These are phyloP conservation scores for Lottia scabra DNA, from an alignment of 2,888 invertebrate genomes.

Conservation along the genomic window DNA sequence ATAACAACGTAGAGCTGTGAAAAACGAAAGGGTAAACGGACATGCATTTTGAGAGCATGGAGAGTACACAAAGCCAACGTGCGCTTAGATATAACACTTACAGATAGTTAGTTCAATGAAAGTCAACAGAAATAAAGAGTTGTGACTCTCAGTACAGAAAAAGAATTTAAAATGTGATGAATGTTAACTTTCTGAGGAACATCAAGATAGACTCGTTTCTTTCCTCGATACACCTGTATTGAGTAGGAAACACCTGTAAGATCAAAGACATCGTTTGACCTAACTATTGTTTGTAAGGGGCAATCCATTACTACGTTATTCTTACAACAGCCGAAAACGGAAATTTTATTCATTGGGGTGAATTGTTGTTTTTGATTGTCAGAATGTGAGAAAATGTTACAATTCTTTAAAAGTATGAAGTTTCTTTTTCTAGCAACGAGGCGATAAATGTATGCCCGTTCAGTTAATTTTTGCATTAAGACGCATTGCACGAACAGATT, in stretches of 20 bases:
- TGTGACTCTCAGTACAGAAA: background rate
- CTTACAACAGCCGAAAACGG: conserved; percentile 2
- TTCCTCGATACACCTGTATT: conserved; percentile 14
- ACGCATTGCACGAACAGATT: too few relatives aligned
- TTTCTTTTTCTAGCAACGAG: too few relatives aligned
- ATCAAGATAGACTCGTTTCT: conserved; percentile 8
- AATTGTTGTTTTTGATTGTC: too few relatives aligned
- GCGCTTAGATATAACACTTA: background rate
- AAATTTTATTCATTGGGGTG: too few relatives aligned
- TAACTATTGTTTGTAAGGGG: conserved; percentile 15
- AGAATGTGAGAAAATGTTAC: too few relatives aligned
- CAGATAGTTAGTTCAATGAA: background rate
- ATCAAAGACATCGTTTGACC: conserved; percentile 14
- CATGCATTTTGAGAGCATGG: background rate
- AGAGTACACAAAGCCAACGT: background rate
- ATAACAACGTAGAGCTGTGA: background rate
- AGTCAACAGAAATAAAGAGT: background rate
- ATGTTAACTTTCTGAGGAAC: conserved; percentile 10
- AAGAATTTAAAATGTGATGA: conserved; percentile 14
- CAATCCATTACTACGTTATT: conserved; percentile 18
- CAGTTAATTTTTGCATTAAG: too few relatives aligned
- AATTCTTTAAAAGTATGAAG: too few relatives aligned
- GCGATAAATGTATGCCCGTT: too few relatives aligned
- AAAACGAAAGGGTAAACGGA: background rate
- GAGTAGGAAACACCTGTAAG: conserved; percentile 19